Conservation (phyloP, 2,113 vertebrate species). For the Cisticola juncidis region DNA sequence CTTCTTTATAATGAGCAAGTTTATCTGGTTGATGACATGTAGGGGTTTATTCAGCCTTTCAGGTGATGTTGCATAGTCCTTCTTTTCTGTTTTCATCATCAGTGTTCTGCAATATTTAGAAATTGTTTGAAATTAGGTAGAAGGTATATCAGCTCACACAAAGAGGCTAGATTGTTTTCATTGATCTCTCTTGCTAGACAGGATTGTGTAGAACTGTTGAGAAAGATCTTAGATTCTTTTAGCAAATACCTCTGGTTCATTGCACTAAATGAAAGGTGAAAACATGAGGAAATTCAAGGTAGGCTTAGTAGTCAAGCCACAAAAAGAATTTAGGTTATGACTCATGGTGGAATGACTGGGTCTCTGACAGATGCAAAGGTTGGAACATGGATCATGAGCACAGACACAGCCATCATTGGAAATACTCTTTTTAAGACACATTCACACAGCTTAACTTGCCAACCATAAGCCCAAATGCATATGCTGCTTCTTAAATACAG, state of each 20-base stretch:
- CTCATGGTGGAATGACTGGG: neutral
- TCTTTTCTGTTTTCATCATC: conserved; percentile 4
- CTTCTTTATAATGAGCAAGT: conserved; percentile 25
- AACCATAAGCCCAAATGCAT: neutral
- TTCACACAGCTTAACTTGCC: neutral
- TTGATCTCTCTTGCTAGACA: neutral
- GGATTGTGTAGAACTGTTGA: neutral
- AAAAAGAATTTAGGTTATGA: neutral
- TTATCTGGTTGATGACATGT: conserved; percentile 28
- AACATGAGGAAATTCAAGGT: neutral
- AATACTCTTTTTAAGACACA: neutral
- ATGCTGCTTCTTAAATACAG: neutral
- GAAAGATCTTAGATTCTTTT: neutral
- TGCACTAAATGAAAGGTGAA: neutral
- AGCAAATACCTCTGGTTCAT: neutral
- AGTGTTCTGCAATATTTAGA: neutral
- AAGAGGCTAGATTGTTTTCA: neutral
- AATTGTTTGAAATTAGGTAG: neutral
- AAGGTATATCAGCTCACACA: neutral
- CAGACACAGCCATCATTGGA: neutral
- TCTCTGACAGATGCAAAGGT: neutral
- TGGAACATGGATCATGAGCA: neutral
- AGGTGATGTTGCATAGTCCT: neutral
- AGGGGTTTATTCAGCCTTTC: neutral
- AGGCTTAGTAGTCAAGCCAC: neutral